phyloP scores from a whole-genome alignment of 2,113 vertebrate genomes.

The Sinocyclocheilus grahami region DNA sequence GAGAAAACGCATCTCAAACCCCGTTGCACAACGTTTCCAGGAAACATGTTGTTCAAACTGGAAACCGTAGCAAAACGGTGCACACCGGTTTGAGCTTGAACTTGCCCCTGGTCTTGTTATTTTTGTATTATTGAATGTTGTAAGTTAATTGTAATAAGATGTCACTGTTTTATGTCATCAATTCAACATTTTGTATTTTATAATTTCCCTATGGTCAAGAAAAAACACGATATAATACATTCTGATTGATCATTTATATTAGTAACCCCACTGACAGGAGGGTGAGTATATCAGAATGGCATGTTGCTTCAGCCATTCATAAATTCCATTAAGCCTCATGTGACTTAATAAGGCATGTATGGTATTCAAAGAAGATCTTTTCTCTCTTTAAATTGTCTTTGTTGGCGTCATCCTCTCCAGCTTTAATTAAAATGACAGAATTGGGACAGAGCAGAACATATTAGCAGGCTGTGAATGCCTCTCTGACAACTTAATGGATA shows the following conservation, averaged over 20 bases:
- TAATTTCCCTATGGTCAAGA: neutral
- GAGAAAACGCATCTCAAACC: no score
- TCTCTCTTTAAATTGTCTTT: neutral
- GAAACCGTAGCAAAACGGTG: no score
- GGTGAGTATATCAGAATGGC: neutral
- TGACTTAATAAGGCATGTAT: neutral
- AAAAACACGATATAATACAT: no score
- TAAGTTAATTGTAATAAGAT: no score
- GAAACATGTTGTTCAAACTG: no score
- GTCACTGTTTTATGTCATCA: no score
- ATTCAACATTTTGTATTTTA: neutral
- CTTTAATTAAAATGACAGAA: conserved; percentile 1
- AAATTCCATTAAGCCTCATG: neutral
- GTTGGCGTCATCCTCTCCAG: neutral
- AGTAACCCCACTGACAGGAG: no score
- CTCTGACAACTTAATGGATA: neutral
- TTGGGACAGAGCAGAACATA: neutral
- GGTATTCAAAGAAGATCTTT: neutral
- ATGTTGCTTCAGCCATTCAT: neutral
- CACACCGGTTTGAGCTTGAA: no score
- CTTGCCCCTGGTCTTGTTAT: neutral
- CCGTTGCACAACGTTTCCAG: no score
- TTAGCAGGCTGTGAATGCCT: conserved; percentile 9
- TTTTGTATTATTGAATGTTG: neutral
- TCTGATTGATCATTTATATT: no score